Conservation (phyloP, 2,113 vertebrate genomes). For the Chauna torquata region DNA sequence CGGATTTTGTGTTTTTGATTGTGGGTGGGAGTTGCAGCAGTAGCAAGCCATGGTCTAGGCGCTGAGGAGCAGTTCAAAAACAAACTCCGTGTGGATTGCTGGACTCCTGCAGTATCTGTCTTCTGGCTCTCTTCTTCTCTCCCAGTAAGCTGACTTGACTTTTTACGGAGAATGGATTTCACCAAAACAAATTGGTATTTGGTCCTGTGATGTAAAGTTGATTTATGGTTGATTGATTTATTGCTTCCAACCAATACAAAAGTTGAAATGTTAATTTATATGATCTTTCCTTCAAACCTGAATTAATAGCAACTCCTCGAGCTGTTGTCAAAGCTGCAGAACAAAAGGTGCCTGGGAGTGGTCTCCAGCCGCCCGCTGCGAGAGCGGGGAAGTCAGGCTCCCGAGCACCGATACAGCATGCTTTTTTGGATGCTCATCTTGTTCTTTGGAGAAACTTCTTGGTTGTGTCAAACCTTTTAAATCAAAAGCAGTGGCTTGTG, state of each 20-base stretch:
- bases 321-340: neutral
- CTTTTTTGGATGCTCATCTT: neutral
- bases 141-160: neutral
- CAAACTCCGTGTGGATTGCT: neutral
- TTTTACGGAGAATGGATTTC: neutral
- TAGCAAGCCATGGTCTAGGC: neutral
- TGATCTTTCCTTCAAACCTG: neutral
- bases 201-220: neutral
- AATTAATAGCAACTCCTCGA: neutral
- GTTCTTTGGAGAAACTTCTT: neutral
- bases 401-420: fast-evolving
- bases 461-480: neutral
- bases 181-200: neutral
- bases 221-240: neutral
- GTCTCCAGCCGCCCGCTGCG: neutral
- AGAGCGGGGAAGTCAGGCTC: neutral
- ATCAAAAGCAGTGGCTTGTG: neutral
- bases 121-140: neutral
- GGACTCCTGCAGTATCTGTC: neutral
- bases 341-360: neutral
- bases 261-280: neutral
- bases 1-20: neutral
- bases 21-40: fast-evolving
- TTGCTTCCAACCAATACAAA: neutral
- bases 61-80: neutral